Evolutionary conservation across 1,140 invertebrate genomes (phyloP).

Genomic region (Leptopilina boulardi): DNA sequence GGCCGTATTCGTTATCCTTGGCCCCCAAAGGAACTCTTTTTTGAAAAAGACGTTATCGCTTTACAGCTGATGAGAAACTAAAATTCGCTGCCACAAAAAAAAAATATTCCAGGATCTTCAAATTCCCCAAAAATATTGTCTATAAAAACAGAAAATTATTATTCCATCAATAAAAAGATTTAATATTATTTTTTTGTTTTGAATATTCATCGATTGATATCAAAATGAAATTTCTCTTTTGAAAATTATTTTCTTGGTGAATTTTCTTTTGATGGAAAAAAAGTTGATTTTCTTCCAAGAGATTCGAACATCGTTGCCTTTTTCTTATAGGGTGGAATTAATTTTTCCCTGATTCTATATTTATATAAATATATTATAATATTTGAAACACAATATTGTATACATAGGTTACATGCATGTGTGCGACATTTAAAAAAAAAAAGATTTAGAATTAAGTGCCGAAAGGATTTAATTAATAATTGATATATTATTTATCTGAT

Average conservation of each 20-base stretch:
- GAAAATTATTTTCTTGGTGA: no score
- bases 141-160: background rate
- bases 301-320: background rate
- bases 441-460: conserved; percentile 7
- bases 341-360: background rate
- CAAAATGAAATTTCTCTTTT: no score
- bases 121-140: background rate
- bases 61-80: conserved; percentile 12
- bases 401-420: conserved; percentile 25
- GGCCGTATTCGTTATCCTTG: conserved; percentile 7
- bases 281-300: background rate
- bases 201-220: no score
- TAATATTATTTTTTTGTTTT: no score
- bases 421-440: conserved; percentile 19
- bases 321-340: background rate
- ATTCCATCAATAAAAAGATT: no score
- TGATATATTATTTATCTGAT: conserved; percentile 20
- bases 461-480: conserved; percentile 5
- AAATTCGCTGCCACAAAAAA: background rate
- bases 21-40: conserved; percentile 22
- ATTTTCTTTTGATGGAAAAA: background rate
- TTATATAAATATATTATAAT: no score
- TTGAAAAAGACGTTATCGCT: conserved; percentile 7
- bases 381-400: background rate
- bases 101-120: background rate